Evolutionary conservation across 2,113 vertebrate species (phyloP).

Genomic region (Microtus ochrogaster): DNA sequence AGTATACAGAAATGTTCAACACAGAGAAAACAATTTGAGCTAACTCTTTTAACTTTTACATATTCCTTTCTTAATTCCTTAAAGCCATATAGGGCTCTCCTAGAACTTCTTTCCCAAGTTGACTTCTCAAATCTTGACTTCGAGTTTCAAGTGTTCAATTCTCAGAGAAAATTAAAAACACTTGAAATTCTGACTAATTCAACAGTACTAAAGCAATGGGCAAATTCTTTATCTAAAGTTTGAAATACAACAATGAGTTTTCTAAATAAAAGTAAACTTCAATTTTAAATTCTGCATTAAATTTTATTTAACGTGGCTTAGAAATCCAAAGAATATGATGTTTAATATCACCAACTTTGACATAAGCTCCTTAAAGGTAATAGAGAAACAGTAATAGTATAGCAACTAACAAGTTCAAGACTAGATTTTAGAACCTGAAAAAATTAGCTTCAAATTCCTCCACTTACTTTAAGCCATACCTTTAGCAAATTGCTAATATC

Average conservation of each 20-base stretch:
- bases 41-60: constrained; percentile 33
- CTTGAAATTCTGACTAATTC: constrained; percentile 33
- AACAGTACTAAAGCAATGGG: constrained; percentile 26
- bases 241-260: constrained; percentile 44
- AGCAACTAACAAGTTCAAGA: constrained; percentile 43
- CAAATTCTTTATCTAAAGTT: constrained; percentile 44
- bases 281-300: constrained; percentile 53
- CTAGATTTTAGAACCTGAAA: constrained; percentile 51
- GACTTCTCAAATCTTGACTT: constrained; percentile 18
- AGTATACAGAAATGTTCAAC: constrained; percentile 18
- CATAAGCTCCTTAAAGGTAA: constrained; percentile 3
- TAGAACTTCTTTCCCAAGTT: constrained; percentile 25
- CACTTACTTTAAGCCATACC: background rate
- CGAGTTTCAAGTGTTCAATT: constrained; percentile 28
- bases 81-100: constrained; percentile 11
- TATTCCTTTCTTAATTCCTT: constrained; percentile 18
- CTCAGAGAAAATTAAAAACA: constrained; percentile 50
- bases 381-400: background rate
- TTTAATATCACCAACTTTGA: constrained; percentile 14
- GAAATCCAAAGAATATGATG: background rate
- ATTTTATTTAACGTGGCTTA: constrained; percentile 41
- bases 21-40: constrained; percentile 28
- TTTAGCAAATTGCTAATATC: constrained; percentile 46
- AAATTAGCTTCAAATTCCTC: constrained; percentile 26
- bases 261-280: constrained; percentile 57